A percentile compares a stretch with the other conserved stretches of the same genome.
Evolutionary conservation across 2,113 vertebrate genomes (phyloP).

Genomic region (Acanthisitta chloris): DNA sequence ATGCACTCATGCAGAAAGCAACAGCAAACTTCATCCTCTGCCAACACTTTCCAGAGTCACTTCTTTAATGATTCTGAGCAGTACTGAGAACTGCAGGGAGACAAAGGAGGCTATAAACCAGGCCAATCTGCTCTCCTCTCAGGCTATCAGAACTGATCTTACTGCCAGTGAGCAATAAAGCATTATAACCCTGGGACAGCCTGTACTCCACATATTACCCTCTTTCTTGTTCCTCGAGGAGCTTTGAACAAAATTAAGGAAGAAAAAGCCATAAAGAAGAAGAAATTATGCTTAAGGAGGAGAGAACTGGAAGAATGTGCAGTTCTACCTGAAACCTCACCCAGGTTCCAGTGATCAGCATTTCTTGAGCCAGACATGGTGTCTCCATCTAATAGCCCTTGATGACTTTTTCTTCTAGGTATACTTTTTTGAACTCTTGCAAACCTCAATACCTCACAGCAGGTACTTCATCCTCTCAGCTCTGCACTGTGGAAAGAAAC

Average conservation of each 20-base stretch:
- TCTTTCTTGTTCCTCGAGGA: neutral
- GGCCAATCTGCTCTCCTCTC: neutral
- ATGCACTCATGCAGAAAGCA: neutral
- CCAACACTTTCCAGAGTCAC: neutral
- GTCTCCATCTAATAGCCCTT: conserved; percentile 32
- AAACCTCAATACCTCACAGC: neutral
- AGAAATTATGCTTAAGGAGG: neutral
- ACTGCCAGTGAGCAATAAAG: neutral
- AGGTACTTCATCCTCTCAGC: neutral
- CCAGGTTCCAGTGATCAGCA: neutral
- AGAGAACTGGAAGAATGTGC: neutral
- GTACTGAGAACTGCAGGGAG: neutral
- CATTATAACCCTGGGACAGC: neutral
- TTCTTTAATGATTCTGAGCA: neutral
- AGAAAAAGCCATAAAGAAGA: neutral
- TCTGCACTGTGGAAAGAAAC: neutral
- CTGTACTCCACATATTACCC: neutral
- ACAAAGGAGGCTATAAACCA: neutral
- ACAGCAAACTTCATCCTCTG: neutral
- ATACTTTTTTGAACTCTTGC: conserved; percentile 8
- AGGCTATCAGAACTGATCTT: neutral
- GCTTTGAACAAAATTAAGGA: neutral
- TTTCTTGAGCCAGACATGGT: conserved; percentile 9
- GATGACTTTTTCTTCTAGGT: conserved; percentile 14
- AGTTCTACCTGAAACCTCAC: neutral